Base-by-base conservation (phyloP, 2,113 vertebrate genomes). In the Petroica traversi region DNA sequence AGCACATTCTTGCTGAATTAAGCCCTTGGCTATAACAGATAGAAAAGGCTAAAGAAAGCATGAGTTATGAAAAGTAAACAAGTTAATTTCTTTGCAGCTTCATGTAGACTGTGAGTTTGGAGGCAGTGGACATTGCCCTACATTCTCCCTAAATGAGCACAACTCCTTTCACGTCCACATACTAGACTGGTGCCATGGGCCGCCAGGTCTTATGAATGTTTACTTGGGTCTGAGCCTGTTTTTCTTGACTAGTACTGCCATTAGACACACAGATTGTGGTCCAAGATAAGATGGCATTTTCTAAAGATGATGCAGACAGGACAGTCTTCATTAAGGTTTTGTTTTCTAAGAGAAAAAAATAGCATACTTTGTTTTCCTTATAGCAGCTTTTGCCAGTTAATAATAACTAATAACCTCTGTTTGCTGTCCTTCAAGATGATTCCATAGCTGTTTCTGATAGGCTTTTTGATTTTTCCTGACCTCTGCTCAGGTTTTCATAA, bases 1-100 rank as follows among this genome's bases (percentile, higher is more conserved):
- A 96, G 92, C 96, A 98, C 98, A 99, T 98, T 99, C 97, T 97
- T 98, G 86, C 58, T 75, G 86, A 95, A 81, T 92, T 95, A 94
- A 86, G 85, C 85, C 71, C 46, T 75, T 84, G 73, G 89, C 24
- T 94, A 23, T 38, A 58, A 84, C 55, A 89, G 85, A 85, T 59
- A 93, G 82, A 96, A 95, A 87, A 92, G 71, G 74, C n/a, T 91
- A 97, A 95, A 97, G 82, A 95, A 97, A 93, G 62, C 93, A 76
- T 12, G 77, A 84, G 25, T 59, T 92, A 93, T 79, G 80, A 93
- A 95, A 96, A 94, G 29, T 25, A 92, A 96, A 93, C 91, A 94
- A 92, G 91, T 36, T 75, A 13, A 78, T 88, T 91, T 93, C 20
- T 94, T 73, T 94, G 69, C 49, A 79, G 68, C 20, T 85, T 74